phyloP scores from a whole-genome alignment of 1,140 invertebrate genomes.

The Saccostrea glomerata region DNA sequence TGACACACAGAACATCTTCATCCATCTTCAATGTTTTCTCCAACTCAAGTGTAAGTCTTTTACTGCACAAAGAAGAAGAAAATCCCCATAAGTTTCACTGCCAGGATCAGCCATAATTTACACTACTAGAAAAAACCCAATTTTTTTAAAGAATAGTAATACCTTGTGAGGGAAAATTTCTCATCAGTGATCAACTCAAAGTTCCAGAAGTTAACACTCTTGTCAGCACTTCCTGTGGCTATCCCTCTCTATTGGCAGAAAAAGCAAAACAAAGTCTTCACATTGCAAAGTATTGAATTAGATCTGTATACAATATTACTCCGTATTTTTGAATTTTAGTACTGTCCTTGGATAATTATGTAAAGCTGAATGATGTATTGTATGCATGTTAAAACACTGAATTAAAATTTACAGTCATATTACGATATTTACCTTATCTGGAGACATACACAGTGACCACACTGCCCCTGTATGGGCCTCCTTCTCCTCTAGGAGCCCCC shows the following conservation, averaged over 20 bases:
- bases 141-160: too few species aligned
- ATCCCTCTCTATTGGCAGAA: slow-evolving; percentile 83
- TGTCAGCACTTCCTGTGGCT: slow-evolving; percentile 91
- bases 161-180: slow-evolving; percentile 65
- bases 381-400: background rate
- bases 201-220: slow-evolving; percentile 95
- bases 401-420: background rate
- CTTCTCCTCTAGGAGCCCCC: slow-evolving; percentile 83
- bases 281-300: background rate
- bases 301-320: too few species aligned
- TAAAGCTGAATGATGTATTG: too few species aligned
- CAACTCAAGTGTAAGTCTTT: slow-evolving; percentile 89
- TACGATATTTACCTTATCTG: slow-evolving; percentile 76
- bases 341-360: too few species aligned
- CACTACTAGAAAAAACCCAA: too few species aligned
- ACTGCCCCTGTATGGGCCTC: slow-evolving; percentile 89
- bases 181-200: slow-evolving; percentile 86
- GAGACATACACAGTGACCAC: slow-evolving; percentile 85
- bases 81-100: too few species aligned
- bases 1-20: slow-evolving; percentile 90
- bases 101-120: too few species aligned
- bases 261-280: background rate
- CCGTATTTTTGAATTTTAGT: too few species aligned
- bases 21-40: slow-evolving; percentile 90
- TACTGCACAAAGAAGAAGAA: slow-evolving; percentile 71